Evolutionary conservation across 2,797 vertebrate genomes (phyloP).

Genomic region (Philypnodon macrostomus): DNA sequence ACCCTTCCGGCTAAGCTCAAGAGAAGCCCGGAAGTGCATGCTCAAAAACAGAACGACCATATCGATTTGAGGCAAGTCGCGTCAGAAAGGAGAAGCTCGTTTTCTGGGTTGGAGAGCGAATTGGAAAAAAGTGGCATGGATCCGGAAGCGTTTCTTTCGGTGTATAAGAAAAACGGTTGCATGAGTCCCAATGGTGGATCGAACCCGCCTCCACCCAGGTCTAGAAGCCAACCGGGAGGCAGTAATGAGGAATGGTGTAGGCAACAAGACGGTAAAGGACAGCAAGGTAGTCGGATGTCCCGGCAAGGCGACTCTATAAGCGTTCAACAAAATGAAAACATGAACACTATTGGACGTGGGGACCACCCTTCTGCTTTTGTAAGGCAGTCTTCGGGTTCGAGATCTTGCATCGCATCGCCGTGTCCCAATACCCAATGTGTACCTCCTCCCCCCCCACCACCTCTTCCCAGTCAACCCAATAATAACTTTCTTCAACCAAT

Average conservation of each 20-base stretch:
- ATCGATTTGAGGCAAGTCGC: constrained; percentile 56
- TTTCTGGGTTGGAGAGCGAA: constrained; percentile 69
- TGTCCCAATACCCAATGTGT: constrained; percentile 72
- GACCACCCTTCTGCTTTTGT: constrained; percentile 87
- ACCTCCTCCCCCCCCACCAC: constrained; percentile 71
- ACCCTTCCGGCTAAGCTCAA: constrained; percentile 80
- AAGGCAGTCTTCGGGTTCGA: constrained; percentile 75
- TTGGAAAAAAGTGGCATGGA: constrained; percentile 61
- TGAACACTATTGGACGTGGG: constrained; percentile 85
- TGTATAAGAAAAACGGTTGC: constrained; percentile 53
- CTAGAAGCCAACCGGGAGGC: constrained; percentile 64
- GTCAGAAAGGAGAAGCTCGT: constrained; percentile 70
- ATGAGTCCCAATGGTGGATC: constrained; percentile 32
- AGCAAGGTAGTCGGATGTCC: constrained; percentile 73
- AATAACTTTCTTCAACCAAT: constrained; percentile 75
- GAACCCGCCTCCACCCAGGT: constrained; percentile 55
- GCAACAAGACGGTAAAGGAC: constrained; percentile 60
- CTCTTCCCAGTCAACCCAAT: constrained; percentile 57
- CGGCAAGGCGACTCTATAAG: constrained; percentile 84
- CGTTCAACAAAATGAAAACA: constrained; percentile 78
- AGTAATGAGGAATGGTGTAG: constrained; percentile 68
- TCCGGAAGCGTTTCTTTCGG: constrained; percentile 55
- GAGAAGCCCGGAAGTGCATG: constrained; percentile 69
- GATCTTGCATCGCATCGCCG: constrained; percentile 83
- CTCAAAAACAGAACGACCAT: constrained; percentile 54